Evolutionary conservation across 2,113 vertebrate genomes (phyloP).

Genomic region (Thymallus thymallus): DNA sequence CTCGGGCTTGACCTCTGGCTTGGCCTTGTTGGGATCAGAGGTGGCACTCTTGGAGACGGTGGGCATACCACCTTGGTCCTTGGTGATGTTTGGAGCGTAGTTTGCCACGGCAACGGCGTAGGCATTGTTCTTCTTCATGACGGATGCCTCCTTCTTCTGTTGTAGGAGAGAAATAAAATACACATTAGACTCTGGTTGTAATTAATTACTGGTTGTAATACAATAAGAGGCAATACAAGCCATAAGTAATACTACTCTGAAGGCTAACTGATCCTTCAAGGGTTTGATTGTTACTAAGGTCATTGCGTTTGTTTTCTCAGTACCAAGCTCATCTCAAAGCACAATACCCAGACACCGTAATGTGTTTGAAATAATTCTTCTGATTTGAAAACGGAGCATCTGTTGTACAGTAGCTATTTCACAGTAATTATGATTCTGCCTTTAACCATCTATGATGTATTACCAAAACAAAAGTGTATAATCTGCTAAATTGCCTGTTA

Average conservation of each 20-base stretch:
- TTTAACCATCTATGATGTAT: too few relatives aligned
- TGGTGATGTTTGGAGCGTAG: conserved; percentile 88
- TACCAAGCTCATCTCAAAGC: too few relatives aligned
- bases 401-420: too few relatives aligned
- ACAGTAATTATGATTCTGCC: too few relatives aligned
- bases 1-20: conserved; percentile 79
- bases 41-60: conserved; percentile 89
- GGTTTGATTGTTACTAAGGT: too few relatives aligned
- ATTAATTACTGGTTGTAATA: neutral
- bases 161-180: conserved; percentile 39
- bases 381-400: too few relatives aligned
- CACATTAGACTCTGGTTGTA: neutral
- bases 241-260: neutral
- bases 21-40: conserved; percentile 78
- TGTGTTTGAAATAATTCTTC: too few relatives aligned
- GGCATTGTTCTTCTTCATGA: conserved; percentile 94
- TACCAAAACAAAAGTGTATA: too few relatives aligned
- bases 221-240: neutral
- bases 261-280: neutral
- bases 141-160: conserved; percentile 89
- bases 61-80: conserved; percentile 85
- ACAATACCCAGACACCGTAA: too few relatives aligned
- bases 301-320: too few relatives aligned
- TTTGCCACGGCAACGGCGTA: conserved; percentile 94
- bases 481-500: too few relatives aligned